phyloP scores from a whole-genome alignment of 1,140 invertebrate species.

The Drosophila ercepeae region DNA sequence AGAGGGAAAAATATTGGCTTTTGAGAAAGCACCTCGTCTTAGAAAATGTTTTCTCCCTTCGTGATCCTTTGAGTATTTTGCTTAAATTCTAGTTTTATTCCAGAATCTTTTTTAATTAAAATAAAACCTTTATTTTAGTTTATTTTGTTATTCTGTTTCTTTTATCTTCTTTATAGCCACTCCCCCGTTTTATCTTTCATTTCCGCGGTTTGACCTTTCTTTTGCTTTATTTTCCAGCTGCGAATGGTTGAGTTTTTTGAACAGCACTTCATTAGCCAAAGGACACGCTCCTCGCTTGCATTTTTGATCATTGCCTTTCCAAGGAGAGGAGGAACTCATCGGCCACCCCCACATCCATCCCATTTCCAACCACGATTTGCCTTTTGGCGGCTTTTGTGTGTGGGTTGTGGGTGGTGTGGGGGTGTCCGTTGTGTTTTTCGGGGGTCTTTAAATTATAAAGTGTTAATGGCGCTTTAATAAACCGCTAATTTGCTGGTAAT shows the following conservation, averaged over 20 bases:
- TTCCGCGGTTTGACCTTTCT: not conserved
- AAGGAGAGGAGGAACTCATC: not conserved
- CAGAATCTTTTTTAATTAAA: not conserved
- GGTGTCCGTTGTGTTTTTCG: conserved; percentile 24
- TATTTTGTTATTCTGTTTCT: not conserved
- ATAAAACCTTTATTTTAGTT: not conserved
- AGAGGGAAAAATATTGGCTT: not conserved
- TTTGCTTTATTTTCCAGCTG: conserved; percentile 12
- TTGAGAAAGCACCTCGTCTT: too few relatives aligned
- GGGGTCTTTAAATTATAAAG: conserved; percentile 60
- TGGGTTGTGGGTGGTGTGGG: conserved; percentile 9
- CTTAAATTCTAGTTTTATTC: too few relatives aligned
- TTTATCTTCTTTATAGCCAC: not conserved
- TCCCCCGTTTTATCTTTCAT: not conserved
- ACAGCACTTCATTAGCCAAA: conserved; percentile 43
- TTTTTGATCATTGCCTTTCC: conserved; percentile 41
- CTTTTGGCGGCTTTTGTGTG: conserved; percentile 27
- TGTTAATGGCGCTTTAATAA: conserved; percentile 64
- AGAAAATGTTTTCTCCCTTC: too few relatives aligned
- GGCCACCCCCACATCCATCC: not conserved
- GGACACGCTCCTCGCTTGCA: conserved; percentile 31
- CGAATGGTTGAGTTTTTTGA: conserved; percentile 20
- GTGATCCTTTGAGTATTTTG: too few relatives aligned
- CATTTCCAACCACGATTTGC: conserved; percentile 17
- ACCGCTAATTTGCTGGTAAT: conserved; percentile 63